phyloP scores from a whole-genome alignment of 2,113 vertebrate genomes.

The Carollia perspicillata region DNA sequence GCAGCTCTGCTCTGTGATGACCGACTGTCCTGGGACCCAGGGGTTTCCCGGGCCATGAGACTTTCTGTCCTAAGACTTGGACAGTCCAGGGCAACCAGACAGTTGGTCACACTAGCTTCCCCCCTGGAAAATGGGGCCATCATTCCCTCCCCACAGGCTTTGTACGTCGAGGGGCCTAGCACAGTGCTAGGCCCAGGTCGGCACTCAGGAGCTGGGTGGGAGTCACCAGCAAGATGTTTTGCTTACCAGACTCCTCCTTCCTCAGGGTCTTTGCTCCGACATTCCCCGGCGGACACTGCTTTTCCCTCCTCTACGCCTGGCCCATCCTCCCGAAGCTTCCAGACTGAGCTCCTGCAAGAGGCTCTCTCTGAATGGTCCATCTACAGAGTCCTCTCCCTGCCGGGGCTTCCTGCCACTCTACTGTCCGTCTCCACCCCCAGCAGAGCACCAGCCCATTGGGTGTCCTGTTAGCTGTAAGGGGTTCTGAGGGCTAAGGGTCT shows the following conservation, averaged over 20 bases:
- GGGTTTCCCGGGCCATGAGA: background rate
- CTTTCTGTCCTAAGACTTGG: background rate
- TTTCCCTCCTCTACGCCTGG: background rate
- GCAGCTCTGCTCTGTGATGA: background rate
- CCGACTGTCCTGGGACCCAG: background rate
- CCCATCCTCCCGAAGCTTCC: no score
- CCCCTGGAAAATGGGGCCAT: background rate
- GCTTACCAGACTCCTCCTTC: background rate
- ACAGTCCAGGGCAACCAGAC: background rate
- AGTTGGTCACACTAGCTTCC: background rate
- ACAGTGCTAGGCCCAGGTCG: fast-evolving
- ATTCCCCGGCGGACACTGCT: background rate
- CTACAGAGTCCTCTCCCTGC: background rate
- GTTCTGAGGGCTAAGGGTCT: background rate
- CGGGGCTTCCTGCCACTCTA: fast-evolving
- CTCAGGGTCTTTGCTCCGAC: background rate
- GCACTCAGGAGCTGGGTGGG: fast-evolving
- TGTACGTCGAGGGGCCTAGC: fast-evolving
- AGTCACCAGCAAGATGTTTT: fast-evolving
- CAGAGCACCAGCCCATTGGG: fast-evolving
- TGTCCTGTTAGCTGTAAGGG: background rate
- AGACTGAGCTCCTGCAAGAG: background rate
- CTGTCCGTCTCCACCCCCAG: background rate
- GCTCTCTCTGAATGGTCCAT: background rate
- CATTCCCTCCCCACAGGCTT: background rate